phyloP scores from a whole-genome alignment of 2,113 vertebrate genomes.

The Alosa alosa region DNA sequence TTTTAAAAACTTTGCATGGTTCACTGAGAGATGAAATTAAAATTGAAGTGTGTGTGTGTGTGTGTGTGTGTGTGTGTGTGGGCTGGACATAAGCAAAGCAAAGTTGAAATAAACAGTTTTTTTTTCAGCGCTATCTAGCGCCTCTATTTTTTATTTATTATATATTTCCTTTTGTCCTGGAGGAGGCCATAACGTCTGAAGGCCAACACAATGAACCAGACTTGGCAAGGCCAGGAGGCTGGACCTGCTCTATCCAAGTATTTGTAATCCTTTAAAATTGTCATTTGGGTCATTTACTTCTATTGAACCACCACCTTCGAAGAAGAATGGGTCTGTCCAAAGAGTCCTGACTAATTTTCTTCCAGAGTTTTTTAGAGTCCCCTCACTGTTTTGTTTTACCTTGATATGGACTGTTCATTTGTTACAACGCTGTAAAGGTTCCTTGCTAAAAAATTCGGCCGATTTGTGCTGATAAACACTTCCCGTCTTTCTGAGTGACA shows the following conservation, averaged over 20 bases:
- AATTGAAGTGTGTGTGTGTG: too few relatives aligned
- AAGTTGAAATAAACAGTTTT: not conserved
- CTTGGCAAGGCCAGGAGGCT: slow-evolving; percentile 54
- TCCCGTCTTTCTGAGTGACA: too few relatives aligned
- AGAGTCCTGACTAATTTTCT: slow-evolving; percentile 1
- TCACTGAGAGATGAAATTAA: too few relatives aligned
- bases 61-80: too few relatives aligned
- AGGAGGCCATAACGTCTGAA: slow-evolving; percentile 33
- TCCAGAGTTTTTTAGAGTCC: slow-evolving; percentile 1
- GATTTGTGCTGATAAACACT: not conserved
- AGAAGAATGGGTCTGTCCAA: slow-evolving; percentile 22
- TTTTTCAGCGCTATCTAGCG: not conserved
- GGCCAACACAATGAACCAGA: slow-evolving; percentile 48
- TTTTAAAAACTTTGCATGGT: too few relatives aligned
- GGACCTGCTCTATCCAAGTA: slow-evolving; percentile 10
- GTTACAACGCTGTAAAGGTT: not conserved
- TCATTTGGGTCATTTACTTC: slow-evolving; percentile 47
- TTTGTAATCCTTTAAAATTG: slow-evolving; percentile 46
- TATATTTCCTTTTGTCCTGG: too few relatives aligned
- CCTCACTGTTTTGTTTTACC: slow-evolving; percentile 1
- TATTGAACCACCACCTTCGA: slow-evolving; percentile 46
- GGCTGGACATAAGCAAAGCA: too few relatives aligned
- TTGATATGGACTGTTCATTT: not conserved
- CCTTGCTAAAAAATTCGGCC: not conserved
- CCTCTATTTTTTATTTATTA: not conserved